Percentiles rank a stretch among this genome's conserved stretches.
Conservation (phyloP, 2,113 vertebrate species). For the Ciconia stormi region DNA sequence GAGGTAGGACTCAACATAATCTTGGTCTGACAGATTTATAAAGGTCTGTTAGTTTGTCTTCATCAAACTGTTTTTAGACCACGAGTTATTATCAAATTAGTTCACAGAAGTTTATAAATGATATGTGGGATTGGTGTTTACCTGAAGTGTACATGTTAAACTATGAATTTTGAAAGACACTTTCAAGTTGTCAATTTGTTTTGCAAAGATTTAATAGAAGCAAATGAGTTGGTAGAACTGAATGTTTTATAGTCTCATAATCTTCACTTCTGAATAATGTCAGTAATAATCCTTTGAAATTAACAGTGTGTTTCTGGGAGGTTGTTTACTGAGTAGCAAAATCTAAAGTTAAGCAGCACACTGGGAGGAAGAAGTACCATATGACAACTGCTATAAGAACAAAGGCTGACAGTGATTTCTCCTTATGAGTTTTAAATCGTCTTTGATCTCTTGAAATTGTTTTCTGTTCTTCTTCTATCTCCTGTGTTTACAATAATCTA, state of each 20-base stretch:
- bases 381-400: conserved; percentile 34
- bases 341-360: conserved; percentile 28
- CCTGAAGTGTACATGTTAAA: neutral
- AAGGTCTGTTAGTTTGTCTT: conserved; percentile 7
- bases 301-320: conserved; percentile 43
- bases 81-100: neutral
- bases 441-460: conserved; percentile 66
- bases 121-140: neutral
- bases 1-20: neutral
- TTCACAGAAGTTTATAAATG: neutral
- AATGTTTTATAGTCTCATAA: conserved; percentile 28
- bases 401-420: conserved; percentile 62
- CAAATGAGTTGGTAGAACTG: conserved; percentile 35
- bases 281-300: conserved; percentile 57
- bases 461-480: conserved; percentile 52
- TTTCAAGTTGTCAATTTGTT: conserved; percentile 16
- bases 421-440: conserved; percentile 71
- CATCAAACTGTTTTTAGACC: neutral
- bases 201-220: conserved; percentile 22
- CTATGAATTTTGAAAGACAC: conserved; percentile 21
- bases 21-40: conserved; percentile 38
- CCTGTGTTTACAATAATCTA: conserved; percentile 64
- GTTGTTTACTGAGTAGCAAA: conserved; percentile 60
- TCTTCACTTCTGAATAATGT: conserved; percentile 37
- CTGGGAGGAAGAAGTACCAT: conserved; percentile 26